A percentile compares a stretch with the other conserved stretches of the same genome.
These are phyloP conservation scores for Hemicrepidius hirtus DNA, from an alignment of 2,888 invertebrate species.

Conservation along the genomic window DNA sequence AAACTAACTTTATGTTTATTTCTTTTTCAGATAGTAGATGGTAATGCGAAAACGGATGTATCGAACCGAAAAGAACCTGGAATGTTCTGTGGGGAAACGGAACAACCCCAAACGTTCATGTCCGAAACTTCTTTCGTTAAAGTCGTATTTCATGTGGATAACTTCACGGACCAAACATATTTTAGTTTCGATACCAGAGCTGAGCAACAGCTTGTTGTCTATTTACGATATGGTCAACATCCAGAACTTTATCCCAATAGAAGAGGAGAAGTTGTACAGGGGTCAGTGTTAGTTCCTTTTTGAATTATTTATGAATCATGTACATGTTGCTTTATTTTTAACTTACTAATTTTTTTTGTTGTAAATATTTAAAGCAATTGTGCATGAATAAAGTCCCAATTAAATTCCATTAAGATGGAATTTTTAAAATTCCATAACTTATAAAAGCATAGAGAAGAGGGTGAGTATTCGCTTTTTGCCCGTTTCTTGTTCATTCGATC, in stretches of 20 bases:
- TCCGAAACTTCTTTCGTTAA: constrained; percentile 95
- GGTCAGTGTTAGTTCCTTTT: constrained; percentile 72
- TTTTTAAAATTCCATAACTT: constrained; percentile 20
- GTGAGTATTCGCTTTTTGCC: constrained; percentile 22
- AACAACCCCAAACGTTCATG: constrained; percentile 95
- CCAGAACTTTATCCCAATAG: constrained; percentile 94
- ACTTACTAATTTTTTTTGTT: no score
- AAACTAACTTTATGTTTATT: neutral
- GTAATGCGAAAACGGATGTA: constrained; percentile 91
- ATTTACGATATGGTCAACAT: constrained; percentile 93
- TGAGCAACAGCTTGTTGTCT: constrained; percentile 93
- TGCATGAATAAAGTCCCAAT: constrained; percentile 1
- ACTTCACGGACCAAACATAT: constrained; percentile 94
- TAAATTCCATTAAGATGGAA: neutral
- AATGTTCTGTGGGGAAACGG: constrained; percentile 94
- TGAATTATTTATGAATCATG: no score
- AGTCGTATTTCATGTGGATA: constrained; percentile 92
- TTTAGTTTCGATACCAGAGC: constrained; percentile 91
- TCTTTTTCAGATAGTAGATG: constrained; percentile 87
- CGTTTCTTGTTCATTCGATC: constrained; percentile 14
- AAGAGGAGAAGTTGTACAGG: constrained; percentile 90
- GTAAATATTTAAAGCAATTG: no score
- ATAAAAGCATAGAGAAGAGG: neutral
- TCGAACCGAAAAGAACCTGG: constrained; percentile 92
- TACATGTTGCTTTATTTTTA: no score